Percentiles rank a stretch among this genome's conserved stretches.
phyloP scores from a whole-genome alignment of 2,113 vertebrate species.

The Laticauda colubrina region DNA sequence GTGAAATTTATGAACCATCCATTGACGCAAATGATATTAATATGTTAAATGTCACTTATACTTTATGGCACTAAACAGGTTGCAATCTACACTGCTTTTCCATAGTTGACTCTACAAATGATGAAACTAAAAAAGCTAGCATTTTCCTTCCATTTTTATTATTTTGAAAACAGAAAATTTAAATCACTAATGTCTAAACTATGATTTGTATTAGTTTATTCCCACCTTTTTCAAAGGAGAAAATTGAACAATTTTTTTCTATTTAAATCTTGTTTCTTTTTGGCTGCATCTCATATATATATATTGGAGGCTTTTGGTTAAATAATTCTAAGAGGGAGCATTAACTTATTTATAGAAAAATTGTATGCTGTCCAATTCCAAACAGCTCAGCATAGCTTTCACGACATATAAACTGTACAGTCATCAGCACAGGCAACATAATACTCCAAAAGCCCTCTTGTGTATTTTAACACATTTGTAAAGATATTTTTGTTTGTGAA shows the following conservation, averaged over 20 bases:
- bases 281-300: neutral
- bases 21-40: conserved; percentile 2
- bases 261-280: neutral
- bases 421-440: neutral
- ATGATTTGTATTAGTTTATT: neutral
- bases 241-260: neutral
- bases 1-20: conserved; percentile 19
- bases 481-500: neutral
- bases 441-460: neutral
- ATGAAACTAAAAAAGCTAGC: neutral
- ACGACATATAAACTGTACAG: neutral
- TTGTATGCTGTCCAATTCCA: neutral
- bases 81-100: conserved; percentile 9
- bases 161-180: neutral
- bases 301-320: neutral
- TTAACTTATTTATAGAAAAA: neutral
- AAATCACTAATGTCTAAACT: neutral
- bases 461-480: neutral
- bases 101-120: neutral
- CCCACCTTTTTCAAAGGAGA: neutral
- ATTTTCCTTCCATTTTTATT: neutral
- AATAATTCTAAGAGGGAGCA: neutral
- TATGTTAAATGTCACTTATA: conserved; percentile 7
- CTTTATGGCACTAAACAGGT: conserved; percentile 12
- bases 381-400: neutral